phyloP scores from a whole-genome alignment of 2,797 vertebrate species.

The Halcyon chelicuti region DNA sequence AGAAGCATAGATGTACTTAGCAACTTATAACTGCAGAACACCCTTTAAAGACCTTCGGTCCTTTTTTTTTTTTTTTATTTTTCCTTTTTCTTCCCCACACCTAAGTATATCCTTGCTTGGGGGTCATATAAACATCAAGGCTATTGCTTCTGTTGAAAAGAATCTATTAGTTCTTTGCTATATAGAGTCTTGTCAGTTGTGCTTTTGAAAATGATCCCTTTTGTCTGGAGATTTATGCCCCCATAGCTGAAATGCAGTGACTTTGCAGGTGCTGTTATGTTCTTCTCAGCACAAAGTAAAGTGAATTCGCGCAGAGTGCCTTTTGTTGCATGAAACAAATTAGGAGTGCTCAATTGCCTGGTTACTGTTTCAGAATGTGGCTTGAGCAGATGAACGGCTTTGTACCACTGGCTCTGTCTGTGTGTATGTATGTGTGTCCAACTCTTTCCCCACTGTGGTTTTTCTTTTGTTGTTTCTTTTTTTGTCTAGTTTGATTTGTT shows the following conservation, averaged over 20 bases:
- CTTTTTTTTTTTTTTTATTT: not conserved
- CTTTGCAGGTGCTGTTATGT: not conserved
- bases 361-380: not conserved
- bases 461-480: not conserved
- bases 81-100: not conserved
- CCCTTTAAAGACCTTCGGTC: not conserved
- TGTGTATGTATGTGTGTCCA: not conserved
- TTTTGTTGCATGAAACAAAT: not conserved
- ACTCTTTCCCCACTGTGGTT: not conserved
- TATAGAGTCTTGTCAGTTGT: not conserved
- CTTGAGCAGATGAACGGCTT: not conserved
- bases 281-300: not conserved
- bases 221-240: constrained; percentile 8
- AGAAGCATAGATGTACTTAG: not conserved
- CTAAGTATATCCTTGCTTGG: not conserved
- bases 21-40: not conserved
- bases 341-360: not conserved
- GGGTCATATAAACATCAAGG: not conserved
- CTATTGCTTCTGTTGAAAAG: not conserved
- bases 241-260: not conserved
- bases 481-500: not conserved
- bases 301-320: not conserved
- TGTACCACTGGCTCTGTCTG: not conserved
- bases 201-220: constrained; percentile 4
- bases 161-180: not conserved